A percentile compares a stretch with the other conserved stretches of the same genome.
phyloP scores from a whole-genome alignment of 2,113 vertebrate genomes.

The Columba janthina region DNA sequence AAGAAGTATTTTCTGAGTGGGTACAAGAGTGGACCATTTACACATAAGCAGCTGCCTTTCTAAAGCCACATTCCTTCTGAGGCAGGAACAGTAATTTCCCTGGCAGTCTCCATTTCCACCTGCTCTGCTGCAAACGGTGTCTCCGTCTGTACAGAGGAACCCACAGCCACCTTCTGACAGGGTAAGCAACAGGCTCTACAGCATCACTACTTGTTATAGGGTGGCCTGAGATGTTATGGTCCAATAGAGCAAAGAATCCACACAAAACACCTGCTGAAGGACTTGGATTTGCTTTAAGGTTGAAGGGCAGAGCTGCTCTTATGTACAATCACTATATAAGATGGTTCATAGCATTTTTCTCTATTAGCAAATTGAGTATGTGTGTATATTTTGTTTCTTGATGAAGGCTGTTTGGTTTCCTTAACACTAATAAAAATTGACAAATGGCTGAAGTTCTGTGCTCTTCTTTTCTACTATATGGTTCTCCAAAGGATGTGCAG shows the following conservation, averaged over 20 bases:
- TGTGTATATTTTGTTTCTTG: slow-evolving; percentile 48
- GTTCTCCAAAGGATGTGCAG: background rate
- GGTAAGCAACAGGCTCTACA: fast-evolving
- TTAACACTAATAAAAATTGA: slow-evolving; percentile 15
- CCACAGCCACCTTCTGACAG: background rate
- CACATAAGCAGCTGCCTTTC: background rate
- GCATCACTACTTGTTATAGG: fast-evolving
- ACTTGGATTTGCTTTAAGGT: background rate
- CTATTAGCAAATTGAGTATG: background rate
- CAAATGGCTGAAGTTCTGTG: background rate
- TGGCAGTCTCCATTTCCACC: background rate
- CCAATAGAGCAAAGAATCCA: background rate
- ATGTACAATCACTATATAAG: background rate
- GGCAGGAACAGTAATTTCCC: background rate
- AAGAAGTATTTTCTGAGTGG: background rate
- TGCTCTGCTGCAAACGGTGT: background rate
- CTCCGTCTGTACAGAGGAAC: background rate
- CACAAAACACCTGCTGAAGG: background rate
- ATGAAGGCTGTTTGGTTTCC: background rate
- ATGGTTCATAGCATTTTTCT: background rate
- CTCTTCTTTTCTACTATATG: background rate
- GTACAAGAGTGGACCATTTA: background rate
- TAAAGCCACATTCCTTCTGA: background rate
- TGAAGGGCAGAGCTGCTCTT: background rate
- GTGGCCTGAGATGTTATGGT: background rate